Evolutionary conservation across 2,888 invertebrate species (phyloP), one percentile per base, ranked within the genome.

Genomic region (Oasisia sp.): DNA sequence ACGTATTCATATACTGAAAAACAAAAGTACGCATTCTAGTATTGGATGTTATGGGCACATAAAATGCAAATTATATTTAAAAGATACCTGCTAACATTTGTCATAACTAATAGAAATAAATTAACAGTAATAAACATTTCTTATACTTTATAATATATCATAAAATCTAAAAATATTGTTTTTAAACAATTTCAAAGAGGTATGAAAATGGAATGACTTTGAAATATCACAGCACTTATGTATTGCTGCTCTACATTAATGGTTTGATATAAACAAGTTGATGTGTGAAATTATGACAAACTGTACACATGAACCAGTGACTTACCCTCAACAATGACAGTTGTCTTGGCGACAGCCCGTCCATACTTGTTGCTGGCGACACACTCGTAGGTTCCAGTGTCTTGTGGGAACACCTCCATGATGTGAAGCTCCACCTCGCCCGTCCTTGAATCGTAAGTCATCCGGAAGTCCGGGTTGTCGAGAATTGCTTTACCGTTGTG

Each of bases 341-440:
- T 94, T 50, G 95, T 95, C 92, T 94, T 94, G n/a, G 99, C 99
- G 3, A 99, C 98, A 32, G 99, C 99, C 97, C 99, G 98, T 3
- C 99, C 99, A 44, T 98, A 97, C 95, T 98, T 98, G 96, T 99
- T 99, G 93, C 98, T 98, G 0, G 99, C 99, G 96, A 98, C 98
- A 95, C 99, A 99, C 27, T 98, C 98, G 96, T 99, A 99, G 1
- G 99, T 98, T 32, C 99, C 99, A 12, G 98, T 98, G 97, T 99
- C 99, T 95, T 98, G 98, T 19, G 99, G 98, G 96, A 99, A 99
- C 27, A 99, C 99, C 95, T 99, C 99, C 14, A 99, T 97, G 92
- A 99, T 97, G 96, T 99, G 99, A 92, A 99, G 97, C 8, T 99
- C 99, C 74, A 96, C 95, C 19, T 95, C 94, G 32, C 96, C 96